These are phyloP conservation scores for Falco rusticolus DNA, from an alignment of 2,797 vertebrate genomes.

Conservation along the genomic window DNA sequence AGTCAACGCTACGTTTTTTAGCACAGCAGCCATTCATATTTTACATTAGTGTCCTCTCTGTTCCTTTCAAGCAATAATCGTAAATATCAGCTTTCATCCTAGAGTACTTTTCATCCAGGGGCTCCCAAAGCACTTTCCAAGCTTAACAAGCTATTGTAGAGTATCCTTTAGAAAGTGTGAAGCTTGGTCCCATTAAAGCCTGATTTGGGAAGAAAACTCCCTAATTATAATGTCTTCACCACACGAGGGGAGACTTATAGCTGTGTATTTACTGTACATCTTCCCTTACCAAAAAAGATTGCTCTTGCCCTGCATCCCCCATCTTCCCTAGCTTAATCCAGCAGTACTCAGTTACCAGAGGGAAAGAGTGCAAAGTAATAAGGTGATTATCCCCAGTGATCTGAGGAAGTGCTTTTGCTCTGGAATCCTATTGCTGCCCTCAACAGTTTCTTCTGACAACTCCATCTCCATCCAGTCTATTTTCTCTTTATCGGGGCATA, in stretches of 20 bases:
- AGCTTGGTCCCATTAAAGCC: conserved; percentile 53
- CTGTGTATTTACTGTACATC: conserved; percentile 48
- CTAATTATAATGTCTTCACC: conserved; percentile 25
- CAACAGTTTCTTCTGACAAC: conserved; percentile 1
- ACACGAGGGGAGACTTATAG: conserved; percentile 20
- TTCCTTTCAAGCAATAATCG: conserved; percentile 62
- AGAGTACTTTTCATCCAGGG: conserved; percentile 57
- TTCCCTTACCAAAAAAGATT: conserved; percentile 12
- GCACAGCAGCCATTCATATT: conserved; percentile 61
- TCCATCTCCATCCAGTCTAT: background rate
- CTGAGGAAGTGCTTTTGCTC: background rate
- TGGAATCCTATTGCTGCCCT: background rate
- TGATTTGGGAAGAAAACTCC: conserved; percentile 23
- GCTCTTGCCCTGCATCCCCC: background rate
- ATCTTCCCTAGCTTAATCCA: background rate
- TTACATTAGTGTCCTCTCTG: conserved; percentile 42
- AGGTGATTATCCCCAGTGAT: background rate
- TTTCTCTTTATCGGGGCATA: background rate
- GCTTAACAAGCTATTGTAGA: conserved; percentile 53
- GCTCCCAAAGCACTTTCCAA: conserved; percentile 58
- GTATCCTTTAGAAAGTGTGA: conserved; percentile 36
- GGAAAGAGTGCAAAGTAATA: background rate
- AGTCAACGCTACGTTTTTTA: conserved; percentile 32
- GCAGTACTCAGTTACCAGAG: background rate
- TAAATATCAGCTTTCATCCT: conserved; percentile 70